A percentile compares a stretch with the other conserved stretches of the same genome.
Evolutionary conservation across 2,888 invertebrate species (phyloP).

Genomic region (Beris morrisii): DNA sequence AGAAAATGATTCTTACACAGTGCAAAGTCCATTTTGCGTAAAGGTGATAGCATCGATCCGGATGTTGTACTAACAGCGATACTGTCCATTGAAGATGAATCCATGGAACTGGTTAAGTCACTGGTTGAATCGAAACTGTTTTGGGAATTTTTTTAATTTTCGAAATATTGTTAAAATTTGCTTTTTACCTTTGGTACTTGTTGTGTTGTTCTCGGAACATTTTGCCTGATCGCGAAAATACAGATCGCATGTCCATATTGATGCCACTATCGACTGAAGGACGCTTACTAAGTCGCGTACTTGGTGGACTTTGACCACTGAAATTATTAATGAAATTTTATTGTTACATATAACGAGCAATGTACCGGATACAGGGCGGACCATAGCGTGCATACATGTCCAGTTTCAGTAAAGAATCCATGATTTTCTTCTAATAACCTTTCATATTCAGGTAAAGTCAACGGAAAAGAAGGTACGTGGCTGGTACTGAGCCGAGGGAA

Average conservation of each 20-base stretch:
- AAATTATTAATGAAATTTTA: not conserved
- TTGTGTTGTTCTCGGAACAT: conserved; percentile 57
- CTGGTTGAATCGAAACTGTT: conserved; percentile 56
- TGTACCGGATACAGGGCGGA: not conserved
- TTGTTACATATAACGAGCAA: too few relatives aligned
- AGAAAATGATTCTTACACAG: conserved; percentile 68
- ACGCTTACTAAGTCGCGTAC: conserved; percentile 64
- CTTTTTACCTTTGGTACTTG: conserved; percentile 49
- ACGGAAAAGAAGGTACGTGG: too few relatives aligned
- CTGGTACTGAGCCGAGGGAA: too few relatives aligned
- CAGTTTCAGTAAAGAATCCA: not conserved
- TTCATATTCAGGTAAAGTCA: too few relatives aligned
- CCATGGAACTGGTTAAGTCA: conserved; percentile 54
- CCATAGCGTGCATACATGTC: not conserved
- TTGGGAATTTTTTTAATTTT: not conserved
- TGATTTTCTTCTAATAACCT: too few relatives aligned
- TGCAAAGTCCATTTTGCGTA: conserved; percentile 80
- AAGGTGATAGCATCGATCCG: conserved; percentile 58
- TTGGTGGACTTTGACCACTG: conserved; percentile 55
- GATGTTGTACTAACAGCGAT: conserved; percentile 43
- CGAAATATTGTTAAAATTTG: not conserved
- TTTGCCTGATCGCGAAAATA: conserved; percentile 51
- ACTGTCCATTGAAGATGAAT: conserved; percentile 53
- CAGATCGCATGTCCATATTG: conserved; percentile 64
- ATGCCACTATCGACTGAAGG: conserved; percentile 81